Conservation (phyloP, 2,888 invertebrate species). For the Scotopteryx bipunctaria region DNA sequence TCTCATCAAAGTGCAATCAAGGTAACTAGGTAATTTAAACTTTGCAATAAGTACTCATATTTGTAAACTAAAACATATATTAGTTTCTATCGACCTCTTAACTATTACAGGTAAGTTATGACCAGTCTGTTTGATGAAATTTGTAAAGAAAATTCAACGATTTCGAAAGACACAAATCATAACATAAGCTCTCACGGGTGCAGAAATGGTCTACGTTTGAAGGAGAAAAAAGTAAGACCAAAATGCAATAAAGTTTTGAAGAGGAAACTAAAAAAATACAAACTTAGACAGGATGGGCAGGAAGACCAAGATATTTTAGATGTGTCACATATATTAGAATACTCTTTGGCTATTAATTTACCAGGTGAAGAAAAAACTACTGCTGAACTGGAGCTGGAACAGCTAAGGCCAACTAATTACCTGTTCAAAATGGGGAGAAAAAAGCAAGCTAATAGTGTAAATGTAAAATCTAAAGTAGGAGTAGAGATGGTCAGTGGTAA, state of each 20-base stretch:
- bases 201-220: constrained; percentile 51
- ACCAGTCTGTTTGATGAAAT: constrained; percentile 54
- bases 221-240: constrained; percentile 56
- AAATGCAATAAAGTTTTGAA: constrained; percentile 62
- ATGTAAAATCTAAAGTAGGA: constrained; percentile 22
- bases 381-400: constrained; percentile 38
- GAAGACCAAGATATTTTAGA: constrained; percentile 74
- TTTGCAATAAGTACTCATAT: too few species aligned
- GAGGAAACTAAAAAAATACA: constrained; percentile 71
- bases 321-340: constrained; percentile 61
- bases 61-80: neutral
- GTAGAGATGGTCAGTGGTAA: constrained; percentile 16
- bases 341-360: constrained; percentile 62
- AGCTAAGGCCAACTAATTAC: constrained; percentile 59
- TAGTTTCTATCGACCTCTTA: constrained; percentile 7
- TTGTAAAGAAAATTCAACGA: constrained; percentile 37
- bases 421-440: constrained; percentile 67
- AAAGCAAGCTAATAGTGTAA: constrained; percentile 44
- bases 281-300: constrained; percentile 66
- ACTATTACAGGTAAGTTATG: constrained; percentile 68
- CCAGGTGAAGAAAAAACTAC: constrained; percentile 45
- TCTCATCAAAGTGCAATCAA: too few species aligned
- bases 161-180: constrained; percentile 29
- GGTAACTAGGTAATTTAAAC: too few species aligned
- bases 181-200: constrained; percentile 36